Evolutionary conservation across 2,113 vertebrate genomes (phyloP), one percentile per base, ranked within the genome.

Genomic region (Pelecanus crispus): DNA sequence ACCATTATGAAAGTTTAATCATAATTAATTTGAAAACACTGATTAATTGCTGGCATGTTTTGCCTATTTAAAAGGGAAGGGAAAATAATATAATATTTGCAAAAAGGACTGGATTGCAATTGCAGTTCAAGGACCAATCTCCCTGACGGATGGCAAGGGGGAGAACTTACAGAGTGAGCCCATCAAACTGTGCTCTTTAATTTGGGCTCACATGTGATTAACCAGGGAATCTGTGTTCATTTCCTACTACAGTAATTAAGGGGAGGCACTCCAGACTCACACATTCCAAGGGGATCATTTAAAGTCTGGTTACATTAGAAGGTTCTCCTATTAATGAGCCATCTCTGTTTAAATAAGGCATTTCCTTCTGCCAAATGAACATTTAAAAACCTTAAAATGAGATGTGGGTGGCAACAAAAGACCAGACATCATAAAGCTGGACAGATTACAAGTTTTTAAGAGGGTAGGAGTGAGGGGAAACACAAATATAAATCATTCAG

Each of bases 1-100:
- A 88, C 68, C 25, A 97, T 95, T 98, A 97, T 84, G 78, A 91
- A 98, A 95, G 47, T 95, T 97, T 95, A 98, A 97, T 97, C 88
- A 96, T 96, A 97, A 97, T 97, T 97, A 97, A 97, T 97, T 96
- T 98, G 73, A 96, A 97, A 97, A 96, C 80, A 94, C 73, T 94
- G 82, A 98, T 97, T 96, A 97, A 97, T 86, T 97, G 55, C 81
- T 98, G 91, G 42, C 63, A 95, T 84, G 72, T 44, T 96, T 96
- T 90, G 74, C 66, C 85, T 91, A 85, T 90, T 97, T 96, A 68
- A 95, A 95, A 96, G 40, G n/a, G 67, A 90, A 68, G 13, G 50
- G 65, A 83, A 92, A 79, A 47, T 70, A 88, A 86, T 65, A 74
- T 7, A 95, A 29, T 71, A 91, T 89, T 73, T 84, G 38, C 77